Conservation (phyloP, 2,113 vertebrate species). For the Eonycteris spelaea region DNA sequence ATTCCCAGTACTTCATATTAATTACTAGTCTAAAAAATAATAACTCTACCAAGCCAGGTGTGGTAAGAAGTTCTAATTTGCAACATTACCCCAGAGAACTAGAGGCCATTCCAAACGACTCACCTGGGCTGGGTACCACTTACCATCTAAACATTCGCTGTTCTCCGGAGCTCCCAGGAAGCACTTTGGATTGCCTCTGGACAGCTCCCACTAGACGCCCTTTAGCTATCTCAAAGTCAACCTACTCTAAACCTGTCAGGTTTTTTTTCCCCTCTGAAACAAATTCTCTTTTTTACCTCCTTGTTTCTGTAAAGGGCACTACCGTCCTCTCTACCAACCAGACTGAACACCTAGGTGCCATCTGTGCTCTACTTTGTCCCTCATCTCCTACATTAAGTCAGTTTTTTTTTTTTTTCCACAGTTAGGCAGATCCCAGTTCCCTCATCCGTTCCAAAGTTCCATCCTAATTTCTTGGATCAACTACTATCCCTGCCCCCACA, state of each 20-base stretch:
- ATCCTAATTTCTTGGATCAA: not conserved
- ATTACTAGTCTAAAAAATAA: conserved; percentile 44
- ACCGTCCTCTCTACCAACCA: not conserved
- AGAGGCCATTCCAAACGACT: conserved; percentile 44
- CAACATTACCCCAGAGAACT: conserved; percentile 32
- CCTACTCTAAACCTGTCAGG: not conserved
- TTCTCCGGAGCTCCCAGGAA: not conserved
- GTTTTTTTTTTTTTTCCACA: not conserved
- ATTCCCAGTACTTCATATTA: conserved; percentile 3
- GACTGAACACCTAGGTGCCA: not conserved
- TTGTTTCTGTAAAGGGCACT: not conserved
- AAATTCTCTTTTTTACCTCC: not conserved
- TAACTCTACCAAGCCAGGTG: conserved; percentile 39
- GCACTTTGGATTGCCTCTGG: not conserved
- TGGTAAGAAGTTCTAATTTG: conserved; percentile 27
- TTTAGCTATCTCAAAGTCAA: not conserved
- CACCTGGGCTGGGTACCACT: not conserved
- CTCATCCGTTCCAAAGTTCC: not conserved
- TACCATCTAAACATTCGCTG: conserved; percentile 14
- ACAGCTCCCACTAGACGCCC: not conserved
- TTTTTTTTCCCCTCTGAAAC: not conserved
- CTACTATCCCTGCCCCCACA: not conserved
- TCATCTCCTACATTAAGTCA: not conserved
- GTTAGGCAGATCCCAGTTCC: not conserved
- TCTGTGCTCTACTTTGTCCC: not conserved